phyloP scores from a whole-genome alignment of 2,113 vertebrate species.

The Corvus moneduloides region DNA sequence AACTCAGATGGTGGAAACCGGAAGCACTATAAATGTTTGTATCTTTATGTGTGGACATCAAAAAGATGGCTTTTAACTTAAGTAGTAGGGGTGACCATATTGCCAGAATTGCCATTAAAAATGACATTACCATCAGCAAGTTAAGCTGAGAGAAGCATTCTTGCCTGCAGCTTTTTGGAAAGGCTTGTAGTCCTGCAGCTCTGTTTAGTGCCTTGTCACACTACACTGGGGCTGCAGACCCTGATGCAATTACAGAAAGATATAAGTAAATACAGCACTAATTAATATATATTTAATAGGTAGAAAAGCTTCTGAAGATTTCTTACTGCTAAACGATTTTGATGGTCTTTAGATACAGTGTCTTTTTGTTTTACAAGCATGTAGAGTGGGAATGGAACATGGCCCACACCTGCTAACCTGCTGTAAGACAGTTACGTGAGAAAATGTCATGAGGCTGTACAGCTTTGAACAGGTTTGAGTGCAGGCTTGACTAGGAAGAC shows the following conservation, averaged over 20 bases:
- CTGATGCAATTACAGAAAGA: background rate
- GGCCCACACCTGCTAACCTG: background rate
- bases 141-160: background rate
- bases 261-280: background rate
- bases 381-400: background rate
- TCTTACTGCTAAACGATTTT: background rate
- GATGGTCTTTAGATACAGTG: background rate
- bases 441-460: background rate
- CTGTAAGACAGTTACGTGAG: background rate
- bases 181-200: background rate
- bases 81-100: background rate
- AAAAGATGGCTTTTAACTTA: background rate
- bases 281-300: background rate
- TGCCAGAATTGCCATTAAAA: background rate
- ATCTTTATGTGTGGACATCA: background rate
- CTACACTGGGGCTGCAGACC: background rate
- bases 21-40: background rate
- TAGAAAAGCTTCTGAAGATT: background rate
- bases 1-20: background rate
- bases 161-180: background rate
- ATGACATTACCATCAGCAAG: background rate
- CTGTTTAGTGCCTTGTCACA: background rate
- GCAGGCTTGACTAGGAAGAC: background rate
- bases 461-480: background rate
- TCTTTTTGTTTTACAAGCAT: rapidly evolving